phyloP scores from a whole-genome alignment of 2,888 invertebrate species.

The Drosophila macrospina region DNA sequence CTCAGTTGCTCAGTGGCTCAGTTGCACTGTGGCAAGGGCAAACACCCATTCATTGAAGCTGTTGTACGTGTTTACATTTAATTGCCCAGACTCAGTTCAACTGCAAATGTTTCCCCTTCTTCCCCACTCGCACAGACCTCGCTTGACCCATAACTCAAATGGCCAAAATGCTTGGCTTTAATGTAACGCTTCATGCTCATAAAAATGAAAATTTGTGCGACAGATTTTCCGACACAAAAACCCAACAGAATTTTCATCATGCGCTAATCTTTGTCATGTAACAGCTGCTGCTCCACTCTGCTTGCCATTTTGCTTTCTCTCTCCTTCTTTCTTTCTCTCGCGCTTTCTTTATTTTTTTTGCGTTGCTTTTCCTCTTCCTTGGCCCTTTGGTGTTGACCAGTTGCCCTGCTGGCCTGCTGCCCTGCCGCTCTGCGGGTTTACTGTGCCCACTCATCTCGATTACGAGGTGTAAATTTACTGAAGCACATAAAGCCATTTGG shows the following conservation, averaged over 20 bases:
- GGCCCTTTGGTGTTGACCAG: conserved; percentile 1
- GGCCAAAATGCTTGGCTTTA: conserved; percentile 63
- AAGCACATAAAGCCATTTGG: conserved; percentile 80
- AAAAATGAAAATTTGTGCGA: conserved; percentile 78
- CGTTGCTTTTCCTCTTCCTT: neutral
- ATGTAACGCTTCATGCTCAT: conserved; percentile 55
- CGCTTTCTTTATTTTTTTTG: neutral
- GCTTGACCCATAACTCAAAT: conserved; percentile 58
- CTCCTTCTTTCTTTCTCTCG: conserved; percentile 12
- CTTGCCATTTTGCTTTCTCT: conserved; percentile 7
- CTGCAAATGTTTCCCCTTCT: conserved; percentile 35
- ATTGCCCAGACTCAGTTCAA: conserved; percentile 51
- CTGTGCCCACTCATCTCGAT: conserved; percentile 69
- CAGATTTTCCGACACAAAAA: conserved; percentile 55
- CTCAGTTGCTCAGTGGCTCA: conserved; percentile 20
- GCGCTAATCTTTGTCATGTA: conserved; percentile 71
- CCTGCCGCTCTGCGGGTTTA: conserved; percentile 14
- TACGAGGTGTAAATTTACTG: conserved; percentile 82
- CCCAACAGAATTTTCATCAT: conserved; percentile 31
- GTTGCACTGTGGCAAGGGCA: conserved; percentile 43
- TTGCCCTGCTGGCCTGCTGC: neutral
- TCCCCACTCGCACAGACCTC: neutral
- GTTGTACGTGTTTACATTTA: conserved; percentile 59
- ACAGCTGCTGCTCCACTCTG: conserved; percentile 54
- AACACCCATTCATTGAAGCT: conserved; percentile 51